Evolutionary conservation across 2,888 invertebrate species (phyloP).

Genomic region (Megalurothrips usitatus): DNA sequence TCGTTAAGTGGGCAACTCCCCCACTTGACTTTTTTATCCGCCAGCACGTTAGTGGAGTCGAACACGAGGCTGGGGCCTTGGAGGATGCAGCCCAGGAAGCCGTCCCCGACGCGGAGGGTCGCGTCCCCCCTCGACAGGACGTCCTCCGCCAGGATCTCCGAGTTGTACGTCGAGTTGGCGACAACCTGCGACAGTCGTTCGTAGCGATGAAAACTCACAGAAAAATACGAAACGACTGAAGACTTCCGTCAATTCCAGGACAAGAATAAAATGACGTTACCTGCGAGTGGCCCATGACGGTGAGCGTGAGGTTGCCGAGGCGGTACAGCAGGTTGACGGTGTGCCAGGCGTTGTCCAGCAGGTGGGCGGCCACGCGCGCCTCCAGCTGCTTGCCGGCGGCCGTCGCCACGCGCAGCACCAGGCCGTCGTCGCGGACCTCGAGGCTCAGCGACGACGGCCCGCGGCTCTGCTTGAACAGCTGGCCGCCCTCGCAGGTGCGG

Average conservation of each 20-base stretch:
- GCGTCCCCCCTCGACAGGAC: slow-evolving; percentile 49
- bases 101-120: slow-evolving; percentile 71
- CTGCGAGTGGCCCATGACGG: slow-evolving; percentile 51
- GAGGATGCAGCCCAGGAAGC: slow-evolving; percentile 76
- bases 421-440: slow-evolving; percentile 48
- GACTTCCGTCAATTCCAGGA: too few relatives aligned
- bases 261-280: slow-evolving; percentile 52
- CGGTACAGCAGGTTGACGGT: slow-evolving; percentile 62
- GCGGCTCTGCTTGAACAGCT: slow-evolving; percentile 46
- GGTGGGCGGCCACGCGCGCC: slow-evolving; percentile 60
- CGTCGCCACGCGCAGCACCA: slow-evolving; percentile 48
- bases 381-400: slow-evolving; percentile 49
- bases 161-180: slow-evolving; percentile 74
- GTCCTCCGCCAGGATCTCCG: slow-evolving; percentile 65
- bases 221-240: slow-evolving; percentile 11
- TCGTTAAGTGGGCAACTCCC: slow-evolving; percentile 70
- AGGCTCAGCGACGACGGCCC: slow-evolving; percentile 41
- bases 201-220: slow-evolving; percentile 30
- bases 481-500: slow-evolving; percentile 65
- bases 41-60: slow-evolving; percentile 55
- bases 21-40: slow-evolving; percentile 65
- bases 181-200: slow-evolving; percentile 52
- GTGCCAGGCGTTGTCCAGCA: slow-evolving; percentile 80
- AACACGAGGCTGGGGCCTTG: slow-evolving; percentile 85
- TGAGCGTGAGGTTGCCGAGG: slow-evolving; percentile 56